These are phyloP conservation scores for Zoanthus sansibaricus DNA, from an alignment of 92 coral and sea anemone species.

Conservation along the genomic window DNA sequence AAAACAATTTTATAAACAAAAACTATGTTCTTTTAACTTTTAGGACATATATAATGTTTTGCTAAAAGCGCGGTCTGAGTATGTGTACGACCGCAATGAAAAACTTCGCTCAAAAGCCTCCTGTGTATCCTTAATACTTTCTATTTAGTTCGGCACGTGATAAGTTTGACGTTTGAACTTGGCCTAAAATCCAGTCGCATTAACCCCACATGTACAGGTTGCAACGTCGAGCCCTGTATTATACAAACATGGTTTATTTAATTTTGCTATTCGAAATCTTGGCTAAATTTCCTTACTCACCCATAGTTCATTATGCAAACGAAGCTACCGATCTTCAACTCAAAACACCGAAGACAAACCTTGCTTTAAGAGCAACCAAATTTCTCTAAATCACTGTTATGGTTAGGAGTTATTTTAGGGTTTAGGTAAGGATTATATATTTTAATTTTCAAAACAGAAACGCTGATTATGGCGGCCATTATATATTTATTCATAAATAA, in stretches of 20 bases:
- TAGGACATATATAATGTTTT: too few relatives aligned
- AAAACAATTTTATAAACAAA: too few relatives aligned
- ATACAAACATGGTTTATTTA: background rate
- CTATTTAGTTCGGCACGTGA: too few relatives aligned
- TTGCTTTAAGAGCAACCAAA: background rate
- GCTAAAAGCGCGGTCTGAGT: too few relatives aligned
- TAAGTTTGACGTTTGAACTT: too few relatives aligned
- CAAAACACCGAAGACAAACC: constrained; percentile 4
- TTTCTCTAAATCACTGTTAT: background rate
- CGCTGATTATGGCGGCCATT: background rate
- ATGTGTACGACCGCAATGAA: too few relatives aligned
- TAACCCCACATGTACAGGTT: background rate
- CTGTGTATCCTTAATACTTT: too few relatives aligned
- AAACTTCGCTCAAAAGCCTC: too few relatives aligned
- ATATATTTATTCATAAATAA: background rate
- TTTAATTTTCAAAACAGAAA: background rate
- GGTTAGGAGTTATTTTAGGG: background rate
- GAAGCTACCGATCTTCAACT: background rate
- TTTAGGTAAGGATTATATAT: background rate
- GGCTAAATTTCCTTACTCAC: background rate
- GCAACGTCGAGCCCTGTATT: too few relatives aligned
- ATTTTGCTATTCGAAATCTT: constrained; percentile 5
- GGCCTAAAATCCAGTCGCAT: too few relatives aligned
- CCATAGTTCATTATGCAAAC: too few relatives aligned
- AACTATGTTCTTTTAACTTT: too few relatives aligned